phyloP scores from a whole-genome alignment of 1,140 invertebrate species.

The fruit fly (Drosophila melanogaster) region Release_6_plus_ISO1_MT NT_033779.5:8719001-8719500 shows the following conservation, averaged over 20 bases:
- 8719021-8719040: too few relatives aligned
- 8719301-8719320: constrained; percentile 53
- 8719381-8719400: constrained; percentile 57
- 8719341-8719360: constrained; percentile 13
- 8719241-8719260: not conserved
- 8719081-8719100: too few relatives aligned
- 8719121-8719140: too few relatives aligned
- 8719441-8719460: constrained; percentile 13
- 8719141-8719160: too few relatives aligned
- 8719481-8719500: constrained; percentile 38
- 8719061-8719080: too few relatives aligned
- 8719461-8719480: constrained; percentile 63
- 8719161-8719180: too few relatives aligned
- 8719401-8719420: constrained; percentile 46
- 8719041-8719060: too few relatives aligned
- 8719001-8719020: too few relatives aligned
- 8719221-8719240: constrained; percentile 1
- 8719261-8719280: not conserved
- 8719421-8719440: constrained; percentile 38
- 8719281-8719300: constrained; percentile 58
- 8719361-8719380: constrained; percentile 4
- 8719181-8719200: not conserved
- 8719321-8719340: constrained; percentile 59
- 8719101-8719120: too few relatives aligned
- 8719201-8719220: not conserved